Percentiles rank a stretch among this genome's conserved stretches.
These are phyloP conservation scores for Pterois miles DNA, from an alignment of 2,797 vertebrate species.

Conservation along the genomic window DNA sequence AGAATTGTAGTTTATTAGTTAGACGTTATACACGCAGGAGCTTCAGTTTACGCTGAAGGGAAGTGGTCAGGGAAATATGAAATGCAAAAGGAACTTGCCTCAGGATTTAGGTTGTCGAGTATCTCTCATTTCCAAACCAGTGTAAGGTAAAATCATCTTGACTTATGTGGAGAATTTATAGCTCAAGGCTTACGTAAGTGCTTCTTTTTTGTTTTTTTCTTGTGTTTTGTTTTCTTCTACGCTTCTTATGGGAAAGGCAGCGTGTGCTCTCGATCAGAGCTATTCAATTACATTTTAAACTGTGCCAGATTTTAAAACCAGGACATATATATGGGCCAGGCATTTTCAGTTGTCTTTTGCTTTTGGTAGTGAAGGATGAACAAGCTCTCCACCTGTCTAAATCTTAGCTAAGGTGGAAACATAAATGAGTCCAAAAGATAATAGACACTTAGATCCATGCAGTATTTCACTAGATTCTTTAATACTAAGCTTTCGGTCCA, in stretches of 20 bases:
- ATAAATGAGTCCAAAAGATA: no score
- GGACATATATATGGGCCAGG: no score
- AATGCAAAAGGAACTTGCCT: slow-evolving; percentile 26
- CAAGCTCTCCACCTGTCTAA: no score
- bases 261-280: neutral
- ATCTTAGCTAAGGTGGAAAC: no score
- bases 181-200: neutral
- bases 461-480: no score
- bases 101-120: slow-evolving; percentile 25
- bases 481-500: no score
- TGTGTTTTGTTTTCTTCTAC: neutral
- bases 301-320: no score
- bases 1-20: neutral
- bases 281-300: neutral
- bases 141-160: slow-evolving; percentile 21
- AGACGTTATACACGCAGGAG: neutral
- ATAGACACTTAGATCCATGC: no score
- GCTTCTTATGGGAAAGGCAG: neutral
- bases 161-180: slow-evolving; percentile 29
- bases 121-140: neutral
- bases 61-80: slow-evolving; percentile 23
- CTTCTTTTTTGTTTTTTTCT: neutral
- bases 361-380: no score
- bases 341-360: no score
- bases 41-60: neutral